A percentile compares a stretch with the other conserved stretches of the same genome.
These are phyloP conservation scores for Pseudorhombus dupliciocellatus DNA, from an alignment of 2,113 vertebrate species.

Conservation along the genomic window DNA sequence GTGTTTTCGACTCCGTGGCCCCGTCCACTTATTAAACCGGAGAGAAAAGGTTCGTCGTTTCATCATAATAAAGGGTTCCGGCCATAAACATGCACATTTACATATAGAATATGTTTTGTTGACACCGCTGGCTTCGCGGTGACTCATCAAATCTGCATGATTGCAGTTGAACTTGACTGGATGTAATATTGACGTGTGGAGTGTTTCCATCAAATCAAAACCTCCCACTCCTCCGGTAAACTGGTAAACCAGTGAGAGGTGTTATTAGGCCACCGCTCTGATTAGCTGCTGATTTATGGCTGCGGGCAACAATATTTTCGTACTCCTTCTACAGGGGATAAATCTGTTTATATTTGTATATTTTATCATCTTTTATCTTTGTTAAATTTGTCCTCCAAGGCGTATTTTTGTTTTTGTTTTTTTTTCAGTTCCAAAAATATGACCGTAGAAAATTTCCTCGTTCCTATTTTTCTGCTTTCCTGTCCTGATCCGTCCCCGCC, in stretches of 20 bases:
- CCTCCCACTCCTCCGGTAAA: slow-evolving; percentile 39
- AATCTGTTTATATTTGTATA: slow-evolving; percentile 4
- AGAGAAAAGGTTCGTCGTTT: slow-evolving; percentile 1
- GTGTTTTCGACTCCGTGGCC: background rate
- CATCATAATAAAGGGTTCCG: background rate
- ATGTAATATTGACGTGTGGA: slow-evolving; percentile 28
- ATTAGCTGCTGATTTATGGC: slow-evolving; percentile 14
- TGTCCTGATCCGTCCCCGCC: slow-evolving; percentile 15
- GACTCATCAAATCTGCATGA: slow-evolving; percentile 35
- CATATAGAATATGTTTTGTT: slow-evolving; percentile 21
- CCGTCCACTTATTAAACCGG: background rate
- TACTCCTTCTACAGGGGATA: background rate
- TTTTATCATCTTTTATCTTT: slow-evolving; percentile 1
- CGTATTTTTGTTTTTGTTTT: too few relatives aligned
- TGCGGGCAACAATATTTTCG: background rate
- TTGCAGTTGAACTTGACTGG: slow-evolving; percentile 46
- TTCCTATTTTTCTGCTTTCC: slow-evolving; percentile 8
- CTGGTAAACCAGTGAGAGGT: slow-evolving; percentile 24
- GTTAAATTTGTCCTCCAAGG: background rate
- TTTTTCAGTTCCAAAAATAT: too few relatives aligned
- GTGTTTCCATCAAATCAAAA: slow-evolving; percentile 21
- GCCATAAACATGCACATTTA: slow-evolving; percentile 15
- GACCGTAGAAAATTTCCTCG: too few relatives aligned
- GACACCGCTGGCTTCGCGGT: slow-evolving; percentile 1
- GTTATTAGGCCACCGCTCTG: slow-evolving; percentile 12